Base-by-base conservation (phyloP, 2,888 invertebrate species). In the Rutpela maculata region DNA sequence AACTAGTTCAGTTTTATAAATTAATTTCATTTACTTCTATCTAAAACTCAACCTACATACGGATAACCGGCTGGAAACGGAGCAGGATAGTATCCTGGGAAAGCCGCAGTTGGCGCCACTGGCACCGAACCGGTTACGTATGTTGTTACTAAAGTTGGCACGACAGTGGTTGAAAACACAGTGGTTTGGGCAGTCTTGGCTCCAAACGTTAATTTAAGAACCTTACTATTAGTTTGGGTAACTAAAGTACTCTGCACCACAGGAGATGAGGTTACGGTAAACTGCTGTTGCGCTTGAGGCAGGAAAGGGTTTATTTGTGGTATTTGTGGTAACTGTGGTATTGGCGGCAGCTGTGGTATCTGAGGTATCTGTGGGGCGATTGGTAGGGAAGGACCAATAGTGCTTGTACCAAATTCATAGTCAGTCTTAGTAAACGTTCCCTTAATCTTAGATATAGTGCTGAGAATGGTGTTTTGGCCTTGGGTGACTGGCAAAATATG, bases 101-200 rank as follows among this genome's bases (percentile, higher is more conserved):
- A 96, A 17, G 93, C 93, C 69, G 92, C 91, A 17, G 91, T 90
- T 9, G 93, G 93, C 83, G 94, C 95, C 18, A 96, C 92, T 2
- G 95, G 93, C 35, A 97, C 91, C 0, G 96, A 95, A 17, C 95
- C 94, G 7, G 97, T 97, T 80, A 97, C 92, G 87, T 95, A 95
- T 17, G 95, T 94, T n/a, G 97, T 97, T 78, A 97, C 89, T 69
- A 94, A 91, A 0, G 96, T 96, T 9, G 97, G 96, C 59, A 97
- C 93, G 62, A 97, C 93, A 85, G 93, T 94, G 56, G 97, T 96
- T 1, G 95, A 95, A 88, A 94, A 96, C 76, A 97, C 91, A 1
- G 97, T 97, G 9, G 97, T 97, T 87, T 95, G 95, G 0, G 96
- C 94, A 0, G 97, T 97, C 89, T 96, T 96, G 43, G 97, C 97